Base-by-base conservation (phyloP, 1,140 invertebrate species). In the Matsumurasca onukii region DNA sequence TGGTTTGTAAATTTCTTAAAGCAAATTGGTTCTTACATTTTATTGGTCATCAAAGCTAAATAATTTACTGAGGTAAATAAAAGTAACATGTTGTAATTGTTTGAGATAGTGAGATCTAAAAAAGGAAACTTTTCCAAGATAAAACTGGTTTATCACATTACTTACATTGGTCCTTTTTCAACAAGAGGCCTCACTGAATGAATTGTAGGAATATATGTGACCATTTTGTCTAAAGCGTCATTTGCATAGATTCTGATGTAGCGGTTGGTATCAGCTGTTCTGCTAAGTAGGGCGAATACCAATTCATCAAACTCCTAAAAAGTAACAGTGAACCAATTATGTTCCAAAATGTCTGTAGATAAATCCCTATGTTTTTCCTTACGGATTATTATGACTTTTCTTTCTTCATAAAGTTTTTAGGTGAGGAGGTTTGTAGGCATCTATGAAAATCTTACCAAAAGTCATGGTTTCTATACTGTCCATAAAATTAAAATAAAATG, bases 241-340 rank as follows among this genome's bases (percentile, higher is more conserved):
- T 88, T 85, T 22, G 85, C 83, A 77, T 89, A 88, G 67, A 86
- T 82, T 55, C 86, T 77, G 57, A 90, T 86, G 74, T 89, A 89
- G 70, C 82, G 83, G 76, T 86, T 88, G 27, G 84, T 84, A 73
- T 89, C 88, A 1, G 85, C 84, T 51, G 83, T 83, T 75, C 86
- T 86, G 67, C 79, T 79, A 25, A 90, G 75, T 22, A 90, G 76
- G 31, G 82, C 78, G 70, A 82, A 81, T 0, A 82, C 81, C 57
- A 86, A 82, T 64, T 84, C 83, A 70, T 89, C 87, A 64, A 87
- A 80, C 77, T 89, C 87, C 85, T 87, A 70, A 27, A 75, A 69
- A 68, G 51, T 73, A 67, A 17, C 9, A 45, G 17, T 45, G 17
- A 45, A 12, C 9, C 17, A 12, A 9, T 12, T 45, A 12, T 45